A percentile compares a stretch with the other conserved stretches of the same genome.
These are phyloP conservation scores for Acropora tenuis DNA, from an alignment of 64 coral and sea anemone genomes.

Conservation along the genomic window DNA sequence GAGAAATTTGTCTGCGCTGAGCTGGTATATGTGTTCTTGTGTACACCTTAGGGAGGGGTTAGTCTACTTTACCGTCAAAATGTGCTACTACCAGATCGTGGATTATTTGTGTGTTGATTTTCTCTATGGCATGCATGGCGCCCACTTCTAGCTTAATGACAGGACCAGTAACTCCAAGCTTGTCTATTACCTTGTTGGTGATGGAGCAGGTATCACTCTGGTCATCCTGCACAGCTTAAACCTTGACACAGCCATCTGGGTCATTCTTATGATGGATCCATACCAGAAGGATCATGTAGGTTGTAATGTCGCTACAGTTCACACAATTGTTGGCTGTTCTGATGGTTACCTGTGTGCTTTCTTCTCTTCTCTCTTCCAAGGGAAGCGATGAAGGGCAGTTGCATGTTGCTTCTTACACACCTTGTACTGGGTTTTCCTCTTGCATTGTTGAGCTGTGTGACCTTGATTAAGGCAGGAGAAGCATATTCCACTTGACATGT, in stretches of 20 bases:
- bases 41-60: conserved; percentile 49
- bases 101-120: conserved; percentile 54
- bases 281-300: conserved; percentile 72
- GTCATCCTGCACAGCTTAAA: conserved; percentile 77
- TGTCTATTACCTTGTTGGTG: conserved; percentile 19
- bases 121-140: conserved; percentile 76
- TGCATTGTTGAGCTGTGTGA: conserved; percentile 46
- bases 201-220: conserved; percentile 75
- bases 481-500: conserved; percentile 52
- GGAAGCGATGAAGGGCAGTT: conserved; percentile 20
- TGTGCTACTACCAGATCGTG: conserved; percentile 51
- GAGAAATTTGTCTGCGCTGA: conserved; percentile 33
- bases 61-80: conserved; percentile 17
- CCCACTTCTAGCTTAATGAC: conserved; percentile 59
- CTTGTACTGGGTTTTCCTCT: conserved; percentile 19
- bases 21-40: conserved; percentile 42
- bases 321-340: conserved; percentile 55
- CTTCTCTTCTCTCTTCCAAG: background rate
- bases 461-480: conserved; percentile 40
- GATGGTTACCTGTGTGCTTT: background rate
- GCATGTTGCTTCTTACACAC: conserved; percentile 70
- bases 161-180: conserved; percentile 48
- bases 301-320: conserved; percentile 41
- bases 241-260: conserved; percentile 4
- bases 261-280: conserved; percentile 57